These are phyloP conservation scores for Equus przewalskii DNA, from an alignment of 2,113 vertebrate species.

Conservation along the genomic window DNA sequence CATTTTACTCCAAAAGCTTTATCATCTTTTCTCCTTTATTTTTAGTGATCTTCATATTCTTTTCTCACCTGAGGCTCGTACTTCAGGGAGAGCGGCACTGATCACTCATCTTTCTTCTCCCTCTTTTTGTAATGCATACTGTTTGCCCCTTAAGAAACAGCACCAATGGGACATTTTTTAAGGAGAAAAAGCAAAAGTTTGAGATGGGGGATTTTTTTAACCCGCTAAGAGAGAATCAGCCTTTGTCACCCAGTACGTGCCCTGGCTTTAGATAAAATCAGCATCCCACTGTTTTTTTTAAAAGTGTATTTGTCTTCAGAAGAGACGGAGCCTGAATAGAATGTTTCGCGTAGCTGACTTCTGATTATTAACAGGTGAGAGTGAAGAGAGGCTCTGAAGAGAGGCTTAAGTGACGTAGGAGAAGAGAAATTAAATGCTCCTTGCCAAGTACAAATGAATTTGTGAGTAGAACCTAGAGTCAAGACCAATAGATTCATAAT, in stretches of 20 bases:
- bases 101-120: constrained; percentile 79
- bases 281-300: not conserved
- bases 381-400: constrained; percentile 9
- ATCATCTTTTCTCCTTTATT: constrained; percentile 89
- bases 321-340: not conserved
- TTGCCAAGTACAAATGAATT: constrained; percentile 64
- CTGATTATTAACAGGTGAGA: constrained; percentile 42
- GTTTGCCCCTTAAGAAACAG: constrained; percentile 79
- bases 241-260: constrained; percentile 38
- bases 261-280: constrained; percentile 68
- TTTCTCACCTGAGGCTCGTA: constrained; percentile 86
- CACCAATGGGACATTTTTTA: not conserved
- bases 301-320: constrained; percentile 44
- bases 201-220: constrained; percentile 50
- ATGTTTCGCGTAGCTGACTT: constrained; percentile 27
- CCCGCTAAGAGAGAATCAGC: constrained; percentile 32
- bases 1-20: constrained; percentile 86
- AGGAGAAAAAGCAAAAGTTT: constrained; percentile 30
- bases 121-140: constrained; percentile 62
- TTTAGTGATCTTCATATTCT: constrained; percentile 86
- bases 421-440: constrained; percentile 57
- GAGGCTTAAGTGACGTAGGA: not conserved
- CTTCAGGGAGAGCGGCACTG: constrained; percentile 74
- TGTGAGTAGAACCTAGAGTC: not conserved
- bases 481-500: constrained; percentile 23